phyloP scores from a whole-genome alignment of 2,888 invertebrate species.

The Stenodema calcarata region DNA sequence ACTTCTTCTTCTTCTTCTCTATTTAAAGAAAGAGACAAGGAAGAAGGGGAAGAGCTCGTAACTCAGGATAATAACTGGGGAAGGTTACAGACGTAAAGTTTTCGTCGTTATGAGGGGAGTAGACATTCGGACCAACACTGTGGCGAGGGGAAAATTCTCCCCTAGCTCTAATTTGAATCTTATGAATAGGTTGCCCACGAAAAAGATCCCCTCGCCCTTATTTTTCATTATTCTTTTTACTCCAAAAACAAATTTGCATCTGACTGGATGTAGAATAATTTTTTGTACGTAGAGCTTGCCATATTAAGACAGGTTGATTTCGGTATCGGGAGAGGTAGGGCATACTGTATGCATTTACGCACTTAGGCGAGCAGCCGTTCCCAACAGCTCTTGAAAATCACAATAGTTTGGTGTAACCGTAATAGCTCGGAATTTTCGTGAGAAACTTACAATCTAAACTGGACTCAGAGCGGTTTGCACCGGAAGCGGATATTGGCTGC shows the following conservation, averaged over 20 bases:
- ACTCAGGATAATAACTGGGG: neutral
- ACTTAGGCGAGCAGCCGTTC: neutral
- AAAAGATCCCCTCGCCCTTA: neutral
- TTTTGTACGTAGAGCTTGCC: neutral
- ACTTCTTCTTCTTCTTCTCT: neutral
- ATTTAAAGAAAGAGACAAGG: neutral
- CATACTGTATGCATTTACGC: neutral
- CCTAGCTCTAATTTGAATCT: conserved; percentile 18
- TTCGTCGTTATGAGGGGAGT: neutral
- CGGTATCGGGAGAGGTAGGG: neutral
- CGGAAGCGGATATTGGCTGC: too few relatives aligned
- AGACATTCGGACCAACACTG: neutral
- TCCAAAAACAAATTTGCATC: neutral
- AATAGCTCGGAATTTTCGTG: neutral
- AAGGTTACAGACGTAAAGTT: neutral
- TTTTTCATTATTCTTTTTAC: neutral
- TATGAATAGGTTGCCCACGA: neutral
- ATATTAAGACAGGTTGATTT: neutral
- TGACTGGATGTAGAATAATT: neutral
- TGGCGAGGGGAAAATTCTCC: neutral
- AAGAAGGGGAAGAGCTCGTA: neutral
- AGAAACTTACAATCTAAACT: too few relatives aligned
- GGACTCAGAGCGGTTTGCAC: too few relatives aligned
- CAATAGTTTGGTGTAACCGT: neutral
- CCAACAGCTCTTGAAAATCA: neutral